Evolutionary conservation across 2,797 vertebrate genomes (phyloP), one percentile per base, ranked within the genome.

Genomic region (Rhyacichthys aspro): DNA sequence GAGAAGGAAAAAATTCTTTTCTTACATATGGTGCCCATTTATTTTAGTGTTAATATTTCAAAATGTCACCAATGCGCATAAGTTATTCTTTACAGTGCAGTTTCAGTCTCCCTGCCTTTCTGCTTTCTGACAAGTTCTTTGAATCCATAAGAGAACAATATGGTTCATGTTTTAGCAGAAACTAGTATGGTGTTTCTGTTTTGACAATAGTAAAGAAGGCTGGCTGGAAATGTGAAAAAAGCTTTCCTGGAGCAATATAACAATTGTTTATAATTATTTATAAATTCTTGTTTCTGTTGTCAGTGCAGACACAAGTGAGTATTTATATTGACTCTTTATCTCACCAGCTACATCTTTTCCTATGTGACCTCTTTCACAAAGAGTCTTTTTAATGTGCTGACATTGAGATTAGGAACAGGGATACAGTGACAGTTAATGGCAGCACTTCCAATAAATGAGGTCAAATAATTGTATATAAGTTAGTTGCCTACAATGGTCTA

Each of bases 21-120:
- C 63, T 59, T 55, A 28, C 61, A 72, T 73, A 71, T 59, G 58
- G 67, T 59, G 74, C 59, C 60, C 60, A 74, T 83, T 79, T 43
- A 83, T 81, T 86, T 89, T 70, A 84, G 70, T 82, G 47, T 79
- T 81, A 74, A 85, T 85, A 78, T 84, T 81, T 86, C 62, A 85
- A 72, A 78, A 70, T 74, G 73, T 74, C 69, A 63, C 68, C 72
- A 72, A 83, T 74, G 73, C 81, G 59, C 60, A 39, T 52, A 63
- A 54, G 47, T 72, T 76, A 58, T 81, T 69, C 63, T 75, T 74
- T 71, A 64, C 19, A 59, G 48, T 42, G 8, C 8, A 17, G 48
- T 37, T 55, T 81, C 37, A 71, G 55, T 64, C 70, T 75, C 62
- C 64, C 64, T 52, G 39, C 43, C 23, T 47, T 46, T 46, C 58